Base-by-base conservation (phyloP, 2,113 vertebrate species). In the Gasterosteus nipponicus region DNA sequence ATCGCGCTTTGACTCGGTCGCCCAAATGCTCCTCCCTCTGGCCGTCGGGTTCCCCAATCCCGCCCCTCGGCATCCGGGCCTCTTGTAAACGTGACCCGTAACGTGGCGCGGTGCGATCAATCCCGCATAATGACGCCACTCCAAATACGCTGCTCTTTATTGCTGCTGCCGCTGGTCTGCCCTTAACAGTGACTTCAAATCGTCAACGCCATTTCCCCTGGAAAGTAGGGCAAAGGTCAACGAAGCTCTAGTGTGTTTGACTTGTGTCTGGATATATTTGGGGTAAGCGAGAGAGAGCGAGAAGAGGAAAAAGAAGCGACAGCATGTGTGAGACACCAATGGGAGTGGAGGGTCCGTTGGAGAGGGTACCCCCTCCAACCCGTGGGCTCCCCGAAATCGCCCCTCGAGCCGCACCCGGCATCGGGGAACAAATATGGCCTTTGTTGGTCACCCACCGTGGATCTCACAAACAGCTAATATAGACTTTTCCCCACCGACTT, bases 391-490 rank as follows among this genome's bases (percentile, higher is more conserved):
- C 22, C 77, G 73, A 88, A 86, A 70, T 84, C 7, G 35, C 35
- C 86, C 86, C 85, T 85, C 12, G 10, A 84, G 87, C 85, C 77
- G 89, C 84, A 81, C 77, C 87, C 83, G 81, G 78, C 76, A 29
- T 75, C 64, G 86, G 88, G 80, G 89, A 94, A 92, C 87, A 91
- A 93, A 90, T 63, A 91, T 80, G 74, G 92, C 88, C 90, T 74
- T 93, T 94, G 84, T 93, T 92, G 90, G 92, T 93, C 83, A 85
- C 79, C 82, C 82, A 26, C 22, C 4, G 9, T 87, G 89, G 93
- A 93, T 94, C 93, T 93, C 92, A 93, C 91, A 92, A 42, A 69
- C 90, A 92, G 94, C 94, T 94, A 95, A 93, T 93, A 92, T 91
- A 93, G 93, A 94, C 90, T 92, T 94, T 95, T 92, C 93, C 93